These are phyloP conservation scores for Mola mola DNA, from an alignment of 2,113 vertebrate genomes.

Conservation along the genomic window DNA sequence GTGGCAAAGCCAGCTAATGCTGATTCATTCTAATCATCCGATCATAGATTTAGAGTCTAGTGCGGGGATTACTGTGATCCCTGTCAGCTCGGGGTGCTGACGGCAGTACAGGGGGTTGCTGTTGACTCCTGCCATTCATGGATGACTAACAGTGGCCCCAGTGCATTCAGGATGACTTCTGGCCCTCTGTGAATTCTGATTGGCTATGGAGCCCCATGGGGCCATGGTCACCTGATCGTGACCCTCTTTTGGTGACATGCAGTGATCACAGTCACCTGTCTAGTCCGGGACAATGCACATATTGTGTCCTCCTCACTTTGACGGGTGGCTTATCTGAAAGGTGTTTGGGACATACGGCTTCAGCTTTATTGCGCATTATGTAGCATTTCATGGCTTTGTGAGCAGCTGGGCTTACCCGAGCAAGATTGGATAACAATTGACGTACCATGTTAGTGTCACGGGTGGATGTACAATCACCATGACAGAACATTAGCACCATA, in stretches of 20 bases:
- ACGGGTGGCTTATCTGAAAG: too few relatives aligned
- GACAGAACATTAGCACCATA: too few relatives aligned
- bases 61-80: constrained; percentile 33
- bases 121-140: constrained; percentile 10
- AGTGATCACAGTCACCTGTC: background rate
- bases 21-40: constrained; percentile 43
- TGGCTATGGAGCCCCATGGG: background rate
- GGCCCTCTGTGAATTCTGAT: constrained; percentile 14
- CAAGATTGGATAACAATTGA: too few relatives aligned
- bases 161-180: constrained; percentile 4
- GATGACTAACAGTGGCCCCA: constrained; percentile 6
- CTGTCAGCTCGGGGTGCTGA: constrained; percentile 8
- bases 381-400: too few relatives aligned
- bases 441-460: too few relatives aligned
- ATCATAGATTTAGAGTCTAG: constrained; percentile 8
- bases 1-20: constrained; percentile 49
- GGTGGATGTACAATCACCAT: too few relatives aligned
- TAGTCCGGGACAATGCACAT: too few relatives aligned
- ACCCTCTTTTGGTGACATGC: background rate
- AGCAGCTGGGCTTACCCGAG: too few relatives aligned
- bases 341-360: too few relatives aligned
- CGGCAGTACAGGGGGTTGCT: constrained; percentile 3
- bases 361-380: too few relatives aligned
- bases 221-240: constrained; percentile 1
- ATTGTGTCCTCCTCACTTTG: too few relatives aligned